phyloP scores from a whole-genome alignment of 1,140 invertebrate species.

The Ridgeia piscesae region DNA sequence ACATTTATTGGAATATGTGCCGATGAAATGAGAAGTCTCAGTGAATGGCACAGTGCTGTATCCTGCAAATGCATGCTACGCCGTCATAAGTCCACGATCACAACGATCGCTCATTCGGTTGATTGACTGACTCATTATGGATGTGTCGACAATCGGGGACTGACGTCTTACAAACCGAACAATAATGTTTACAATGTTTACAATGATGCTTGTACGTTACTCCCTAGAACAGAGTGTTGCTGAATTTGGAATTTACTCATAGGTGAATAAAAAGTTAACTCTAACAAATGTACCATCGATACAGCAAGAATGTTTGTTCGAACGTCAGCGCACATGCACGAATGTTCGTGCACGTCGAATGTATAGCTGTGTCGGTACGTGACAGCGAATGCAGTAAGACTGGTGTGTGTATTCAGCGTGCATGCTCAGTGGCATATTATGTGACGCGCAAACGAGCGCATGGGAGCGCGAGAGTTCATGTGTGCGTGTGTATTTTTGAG shows the following conservation, averaged over 20 bases:
- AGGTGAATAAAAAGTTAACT: not conserved
- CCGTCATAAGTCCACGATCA: not conserved
- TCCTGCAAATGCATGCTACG: not conserved
- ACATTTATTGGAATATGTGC: not conserved
- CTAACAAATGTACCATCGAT: too few species aligned
- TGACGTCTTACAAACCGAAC: not conserved
- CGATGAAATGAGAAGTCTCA: not conserved
- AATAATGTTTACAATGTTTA: too few species aligned
- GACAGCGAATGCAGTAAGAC: not conserved
- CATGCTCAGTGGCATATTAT: too few species aligned
- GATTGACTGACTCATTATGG: too few species aligned
- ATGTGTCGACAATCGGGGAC: not conserved
- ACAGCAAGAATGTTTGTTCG: not conserved
- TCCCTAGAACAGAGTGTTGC: not conserved
- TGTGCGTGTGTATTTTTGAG: too few species aligned
- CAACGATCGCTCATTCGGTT: not conserved
- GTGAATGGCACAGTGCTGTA: not conserved
- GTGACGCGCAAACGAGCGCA: not conserved
- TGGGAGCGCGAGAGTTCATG: too few species aligned
- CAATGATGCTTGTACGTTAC: not conserved
- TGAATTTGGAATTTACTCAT: not conserved
- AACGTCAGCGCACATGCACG: not conserved
- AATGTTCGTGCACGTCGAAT: not conserved
- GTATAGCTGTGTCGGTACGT: not conserved
- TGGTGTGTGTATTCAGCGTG: too few species aligned